Conservation (phyloP, 2,113 vertebrate species). For the Bos indicus region DNA sequence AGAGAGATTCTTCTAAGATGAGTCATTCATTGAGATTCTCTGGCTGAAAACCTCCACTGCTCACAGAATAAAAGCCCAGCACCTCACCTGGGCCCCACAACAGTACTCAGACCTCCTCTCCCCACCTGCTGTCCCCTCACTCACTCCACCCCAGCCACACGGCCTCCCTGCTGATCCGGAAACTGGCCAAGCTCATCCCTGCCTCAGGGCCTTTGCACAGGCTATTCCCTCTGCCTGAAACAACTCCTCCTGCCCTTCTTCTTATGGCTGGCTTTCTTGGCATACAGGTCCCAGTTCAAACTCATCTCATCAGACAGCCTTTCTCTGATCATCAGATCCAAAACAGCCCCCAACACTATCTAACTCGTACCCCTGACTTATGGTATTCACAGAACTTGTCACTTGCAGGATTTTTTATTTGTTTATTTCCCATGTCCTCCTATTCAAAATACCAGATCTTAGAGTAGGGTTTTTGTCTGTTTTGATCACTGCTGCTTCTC, state of each 20-base stretch:
- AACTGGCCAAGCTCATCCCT: not conserved
- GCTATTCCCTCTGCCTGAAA: not conserved
- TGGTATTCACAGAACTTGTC: not conserved
- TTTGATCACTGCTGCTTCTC: not conserved
- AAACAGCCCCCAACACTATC: not conserved
- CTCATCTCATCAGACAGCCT: not conserved
- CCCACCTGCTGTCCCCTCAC: not conserved
- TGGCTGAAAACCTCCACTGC: not conserved
- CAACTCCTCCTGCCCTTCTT: not conserved
- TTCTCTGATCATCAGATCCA: not conserved
- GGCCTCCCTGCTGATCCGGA: not conserved
- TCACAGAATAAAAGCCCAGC: not conserved
- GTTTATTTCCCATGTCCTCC: not conserved
- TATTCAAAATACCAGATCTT: not conserved
- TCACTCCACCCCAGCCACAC: not conserved
- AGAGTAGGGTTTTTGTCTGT: not conserved
- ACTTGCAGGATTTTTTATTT: not conserved
- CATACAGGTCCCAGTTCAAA: not conserved
- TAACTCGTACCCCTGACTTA: no score
- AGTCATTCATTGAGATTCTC: not conserved
- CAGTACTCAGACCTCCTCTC: not conserved
- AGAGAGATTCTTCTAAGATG: not conserved
- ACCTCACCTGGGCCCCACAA: not conserved
- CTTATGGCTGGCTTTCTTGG: not conserved
- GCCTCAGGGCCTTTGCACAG: not conserved